Base-by-base conservation (phyloP, 2,888 invertebrate species). In the Drymonia ruficornis region DNA sequence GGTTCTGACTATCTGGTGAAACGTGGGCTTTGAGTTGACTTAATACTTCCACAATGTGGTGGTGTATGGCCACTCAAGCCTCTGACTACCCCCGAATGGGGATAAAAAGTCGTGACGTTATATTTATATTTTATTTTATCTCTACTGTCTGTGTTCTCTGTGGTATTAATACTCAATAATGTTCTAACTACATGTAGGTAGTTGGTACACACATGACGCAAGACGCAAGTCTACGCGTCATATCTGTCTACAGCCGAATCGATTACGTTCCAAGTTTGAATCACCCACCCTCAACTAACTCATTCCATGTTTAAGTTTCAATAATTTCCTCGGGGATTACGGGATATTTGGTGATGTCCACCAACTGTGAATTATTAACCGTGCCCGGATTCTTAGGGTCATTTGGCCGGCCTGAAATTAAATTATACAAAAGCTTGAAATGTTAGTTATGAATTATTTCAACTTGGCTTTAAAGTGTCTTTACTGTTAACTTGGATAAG, bases 281-380 rank as follows among this genome's bases (percentile, higher is more conserved):
- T 79, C 71, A 75, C 76, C 67, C 70, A 67, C 71, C 74, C 76
- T 63, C 75, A 77, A 49, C 64, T 62, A 68, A 68, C 62, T 76
- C 79, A 75, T 83, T 83, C 80, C 73, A 61, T 81, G 83, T 87
- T 87, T 86, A 87, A 88, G 86, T 88, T 88, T 83, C 80, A 74
- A 83, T 88, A 84, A 89, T 89, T 89, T 89, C 89, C 89, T 86
- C 56, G 23, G 88, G 87, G 89, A 86, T 72, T 69, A 67, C 60
- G 77, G 74, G 75, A 77, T 84, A 78, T 86, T 86, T 86, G 85
- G 80, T 74, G 86, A 86, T 84, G 79, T 73, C 74, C 76, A 77
- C 71, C 65, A 72, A 74, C 77, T 70, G 70, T 86, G 82, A 86
- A 87, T 88, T 87, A 88, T 86, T 86, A 84, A 87, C 76, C 75